Percentiles rank a stretch among this genome's conserved stretches.
phyloP scores from a whole-genome alignment of 2,113 vertebrate genomes.

The Trogon surrucura region DNA sequence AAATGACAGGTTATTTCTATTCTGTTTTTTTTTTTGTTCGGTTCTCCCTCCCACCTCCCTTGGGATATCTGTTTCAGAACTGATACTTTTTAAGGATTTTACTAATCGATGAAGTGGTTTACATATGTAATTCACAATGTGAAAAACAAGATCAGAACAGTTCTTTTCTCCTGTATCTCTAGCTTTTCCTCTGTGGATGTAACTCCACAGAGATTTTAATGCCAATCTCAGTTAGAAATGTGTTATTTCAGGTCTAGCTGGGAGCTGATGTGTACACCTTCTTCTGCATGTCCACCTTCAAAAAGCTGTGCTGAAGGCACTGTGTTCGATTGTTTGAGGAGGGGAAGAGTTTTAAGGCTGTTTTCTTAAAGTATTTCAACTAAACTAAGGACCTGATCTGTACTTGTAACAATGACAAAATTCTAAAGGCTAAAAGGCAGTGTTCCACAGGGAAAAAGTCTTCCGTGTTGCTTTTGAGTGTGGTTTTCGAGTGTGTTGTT shows the following conservation, averaged over 20 bases:
- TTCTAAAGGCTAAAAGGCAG: not conserved
- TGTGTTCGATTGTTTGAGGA: not conserved
- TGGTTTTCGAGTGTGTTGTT: not conserved
- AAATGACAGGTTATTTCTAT: not conserved
- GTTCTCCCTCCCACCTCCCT: too few species aligned
- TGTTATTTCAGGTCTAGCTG: not conserved
- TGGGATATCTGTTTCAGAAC: not conserved
- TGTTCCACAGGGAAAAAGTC: not conserved
- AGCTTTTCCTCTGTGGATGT: not conserved
- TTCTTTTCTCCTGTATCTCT: not conserved
- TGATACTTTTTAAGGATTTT: not conserved
- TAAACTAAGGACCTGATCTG: not conserved
- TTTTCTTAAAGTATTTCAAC: not conserved
- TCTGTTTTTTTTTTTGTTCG: not conserved
- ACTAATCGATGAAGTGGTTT: not conserved
- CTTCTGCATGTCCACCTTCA: not conserved
- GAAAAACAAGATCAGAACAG: not conserved
- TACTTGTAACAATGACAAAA: not conserved
- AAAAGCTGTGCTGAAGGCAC: not conserved
- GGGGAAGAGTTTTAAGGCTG: not conserved
- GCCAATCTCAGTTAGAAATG: not conserved
- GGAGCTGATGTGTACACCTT: not conserved
- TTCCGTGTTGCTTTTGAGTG: not conserved
- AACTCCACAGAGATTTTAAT: not conserved
- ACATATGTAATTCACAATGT: not conserved